phyloP scores from a whole-genome alignment of 2,113 vertebrate species.

The Gadus macrocephalus region DNA sequence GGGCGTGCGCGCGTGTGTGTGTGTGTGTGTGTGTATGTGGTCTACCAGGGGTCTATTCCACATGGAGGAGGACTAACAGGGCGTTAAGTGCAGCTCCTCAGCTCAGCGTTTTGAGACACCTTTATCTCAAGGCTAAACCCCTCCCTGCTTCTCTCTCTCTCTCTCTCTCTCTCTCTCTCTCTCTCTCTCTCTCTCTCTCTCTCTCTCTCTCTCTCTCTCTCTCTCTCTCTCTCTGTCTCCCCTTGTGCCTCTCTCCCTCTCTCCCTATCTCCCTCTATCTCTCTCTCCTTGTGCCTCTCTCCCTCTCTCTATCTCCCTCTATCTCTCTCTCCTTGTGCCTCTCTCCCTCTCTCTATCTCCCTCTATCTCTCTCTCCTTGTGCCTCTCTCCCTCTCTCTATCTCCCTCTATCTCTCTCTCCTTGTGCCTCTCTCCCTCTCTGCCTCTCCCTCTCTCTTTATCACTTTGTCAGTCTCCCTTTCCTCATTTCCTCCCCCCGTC shows the following conservation, averaged over 20 bases:
- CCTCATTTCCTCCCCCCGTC: not conserved
- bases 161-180: constrained; percentile 1
- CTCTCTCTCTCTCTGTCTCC: too few species aligned
- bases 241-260: too few species aligned
- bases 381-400: constrained; percentile 22
- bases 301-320: too few species aligned
- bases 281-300: too few species aligned
- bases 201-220: too few species aligned
- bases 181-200: too few species aligned
- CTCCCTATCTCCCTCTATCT: too few species aligned
- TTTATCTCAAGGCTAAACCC: constrained; percentile 56
- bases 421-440: too few species aligned
- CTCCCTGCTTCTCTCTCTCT: constrained; percentile 28
- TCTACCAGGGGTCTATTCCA: constrained; percentile 13
- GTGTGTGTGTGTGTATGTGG: not conserved
- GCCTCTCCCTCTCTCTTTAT: too few species aligned
- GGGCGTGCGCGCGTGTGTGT: constrained; percentile 32
- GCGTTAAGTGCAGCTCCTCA: constrained; percentile 44
- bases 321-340: not conserved
- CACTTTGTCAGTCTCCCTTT: not conserved
- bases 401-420: too few species aligned
- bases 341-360: constrained; percentile 22
- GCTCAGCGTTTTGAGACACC: constrained; percentile 46
- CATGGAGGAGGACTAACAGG: constrained; percentile 14
- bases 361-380: too few species aligned